phyloP scores from a whole-genome alignment of 1,140 invertebrate species.

The Neodiprion pinetum region DNA sequence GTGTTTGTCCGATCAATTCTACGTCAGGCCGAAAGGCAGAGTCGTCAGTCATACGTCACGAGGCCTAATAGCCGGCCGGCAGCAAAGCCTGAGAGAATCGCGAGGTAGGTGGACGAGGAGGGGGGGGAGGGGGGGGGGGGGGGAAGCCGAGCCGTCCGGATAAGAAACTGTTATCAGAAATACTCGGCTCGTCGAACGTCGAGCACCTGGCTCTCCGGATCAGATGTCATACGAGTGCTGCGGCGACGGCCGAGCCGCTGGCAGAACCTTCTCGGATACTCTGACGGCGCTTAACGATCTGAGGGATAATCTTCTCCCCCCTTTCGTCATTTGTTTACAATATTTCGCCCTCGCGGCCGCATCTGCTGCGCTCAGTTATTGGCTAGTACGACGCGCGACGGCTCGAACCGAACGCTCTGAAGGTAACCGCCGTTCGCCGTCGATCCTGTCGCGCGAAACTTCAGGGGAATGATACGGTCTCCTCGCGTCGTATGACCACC shows the following conservation, averaged over 20 bases:
- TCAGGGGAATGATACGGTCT: too few relatives aligned
- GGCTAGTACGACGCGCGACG: slow-evolving; percentile 14
- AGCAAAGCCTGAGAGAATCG: not conserved
- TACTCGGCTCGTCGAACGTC: not conserved
- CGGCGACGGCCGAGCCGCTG: slow-evolving; percentile 36
- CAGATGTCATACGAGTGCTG: slow-evolving; percentile 52
- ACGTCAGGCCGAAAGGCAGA: too few relatives aligned
- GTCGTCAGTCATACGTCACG: too few relatives aligned
- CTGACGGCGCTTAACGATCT: slow-evolving; percentile 20
- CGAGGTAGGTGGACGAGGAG: not conserved
- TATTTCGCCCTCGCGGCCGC: too few relatives aligned
- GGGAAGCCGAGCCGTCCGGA: not conserved
- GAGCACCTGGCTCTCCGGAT: not conserved
- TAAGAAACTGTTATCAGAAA: not conserved
- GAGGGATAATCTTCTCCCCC: too few relatives aligned
- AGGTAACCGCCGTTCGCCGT: too few relatives aligned
- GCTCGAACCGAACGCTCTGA: too few relatives aligned
- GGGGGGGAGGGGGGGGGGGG: not conserved
- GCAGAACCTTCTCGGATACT: slow-evolving; percentile 35
- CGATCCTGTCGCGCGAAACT: too few relatives aligned
- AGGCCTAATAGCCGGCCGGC: too few relatives aligned
- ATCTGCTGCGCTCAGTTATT: slow-evolving; percentile 29
- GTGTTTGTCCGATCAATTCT: too few relatives aligned
- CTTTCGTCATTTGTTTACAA: too few relatives aligned
- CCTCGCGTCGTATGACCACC: too few relatives aligned